A percentile compares a stretch with the other conserved stretches of the same genome.
These are phyloP conservation scores for Apotomis turbidana DNA, from an alignment of 2,888 invertebrate genomes.

Conservation along the genomic window DNA sequence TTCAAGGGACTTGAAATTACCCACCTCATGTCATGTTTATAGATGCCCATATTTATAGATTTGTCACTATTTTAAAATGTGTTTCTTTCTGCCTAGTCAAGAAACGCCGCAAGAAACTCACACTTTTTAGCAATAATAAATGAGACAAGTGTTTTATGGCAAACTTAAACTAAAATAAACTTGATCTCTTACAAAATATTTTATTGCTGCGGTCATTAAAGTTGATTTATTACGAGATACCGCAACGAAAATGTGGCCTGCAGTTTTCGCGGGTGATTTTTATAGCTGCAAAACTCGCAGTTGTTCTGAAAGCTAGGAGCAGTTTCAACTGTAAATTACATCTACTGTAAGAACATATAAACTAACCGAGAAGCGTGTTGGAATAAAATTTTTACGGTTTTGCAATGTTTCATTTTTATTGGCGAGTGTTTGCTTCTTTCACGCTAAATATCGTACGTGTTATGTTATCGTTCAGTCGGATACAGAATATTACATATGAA, in stretches of 20 bases:
- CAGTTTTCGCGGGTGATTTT: constrained; percentile 57
- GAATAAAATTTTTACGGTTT: constrained; percentile 6
- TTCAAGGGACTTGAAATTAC: too few species aligned
- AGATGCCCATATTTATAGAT: too few species aligned
- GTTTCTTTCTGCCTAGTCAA: too few species aligned
- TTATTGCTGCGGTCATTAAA: constrained; percentile 39
- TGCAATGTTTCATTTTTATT: not conserved
- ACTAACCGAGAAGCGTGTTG: constrained; percentile 13
- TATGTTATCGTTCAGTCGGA: constrained; percentile 56
- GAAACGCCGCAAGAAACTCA: too few species aligned
- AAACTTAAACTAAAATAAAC: constrained; percentile 30
- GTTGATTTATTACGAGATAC: constrained; percentile 41
- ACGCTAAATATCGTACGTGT: constrained; percentile 42
- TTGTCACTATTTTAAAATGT: too few species aligned
- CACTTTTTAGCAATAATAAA: too few species aligned
- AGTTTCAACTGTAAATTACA: constrained; percentile 55
- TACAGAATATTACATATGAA: constrained; percentile 56
- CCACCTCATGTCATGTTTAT: too few species aligned
- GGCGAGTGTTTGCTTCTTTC: not conserved
- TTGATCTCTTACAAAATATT: constrained; percentile 37
- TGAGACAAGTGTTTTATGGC: not conserved
- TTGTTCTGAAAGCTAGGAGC: constrained; percentile 46
- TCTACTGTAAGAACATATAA: constrained; percentile 44
- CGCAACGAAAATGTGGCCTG: constrained; percentile 58
- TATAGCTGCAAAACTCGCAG: constrained; percentile 56